These are phyloP conservation scores for Crotalus tigris DNA, from an alignment of 2,113 vertebrate genomes.

Conservation along the genomic window DNA sequence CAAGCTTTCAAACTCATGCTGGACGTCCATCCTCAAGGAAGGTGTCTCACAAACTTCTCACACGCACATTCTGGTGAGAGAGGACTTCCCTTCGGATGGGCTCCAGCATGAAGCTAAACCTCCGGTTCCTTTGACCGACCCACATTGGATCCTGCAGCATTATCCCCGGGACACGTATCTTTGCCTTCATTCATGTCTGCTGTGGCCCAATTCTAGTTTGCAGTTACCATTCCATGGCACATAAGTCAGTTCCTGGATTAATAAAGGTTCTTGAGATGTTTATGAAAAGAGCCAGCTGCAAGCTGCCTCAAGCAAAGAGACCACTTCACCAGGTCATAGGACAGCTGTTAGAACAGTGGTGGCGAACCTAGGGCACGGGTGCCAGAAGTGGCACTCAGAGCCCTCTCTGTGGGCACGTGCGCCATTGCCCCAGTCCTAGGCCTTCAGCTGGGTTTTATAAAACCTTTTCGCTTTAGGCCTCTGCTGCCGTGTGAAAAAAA, in stretches of 20 bases:
- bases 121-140: too few species aligned
- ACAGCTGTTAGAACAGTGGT: neutral
- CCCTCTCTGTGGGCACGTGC: too few species aligned
- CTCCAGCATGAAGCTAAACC: neutral
- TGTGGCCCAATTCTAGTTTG: neutral
- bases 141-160: neutral
- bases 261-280: neutral
- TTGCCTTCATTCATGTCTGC: neutral
- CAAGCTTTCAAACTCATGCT: neutral
- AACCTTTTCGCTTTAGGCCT: too few species aligned
- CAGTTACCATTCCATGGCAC: neutral
- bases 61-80: too few species aligned
- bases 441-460: too few species aligned
- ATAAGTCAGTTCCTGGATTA: neutral
- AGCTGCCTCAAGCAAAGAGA: neutral
- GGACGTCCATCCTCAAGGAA: too few species aligned
- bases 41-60: too few species aligned
- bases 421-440: too few species aligned
- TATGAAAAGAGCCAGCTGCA: neutral
- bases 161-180: neutral
- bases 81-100: too few species aligned
- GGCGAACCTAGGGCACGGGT: too few species aligned
- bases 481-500: too few species aligned
- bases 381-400: too few species aligned
- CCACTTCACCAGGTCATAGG: neutral